Percentiles rank a stretch among this genome's conserved stretches.
Evolutionary conservation across 1,140 invertebrate species (phyloP).

Genomic region (Drosophila nikananu): DNA sequence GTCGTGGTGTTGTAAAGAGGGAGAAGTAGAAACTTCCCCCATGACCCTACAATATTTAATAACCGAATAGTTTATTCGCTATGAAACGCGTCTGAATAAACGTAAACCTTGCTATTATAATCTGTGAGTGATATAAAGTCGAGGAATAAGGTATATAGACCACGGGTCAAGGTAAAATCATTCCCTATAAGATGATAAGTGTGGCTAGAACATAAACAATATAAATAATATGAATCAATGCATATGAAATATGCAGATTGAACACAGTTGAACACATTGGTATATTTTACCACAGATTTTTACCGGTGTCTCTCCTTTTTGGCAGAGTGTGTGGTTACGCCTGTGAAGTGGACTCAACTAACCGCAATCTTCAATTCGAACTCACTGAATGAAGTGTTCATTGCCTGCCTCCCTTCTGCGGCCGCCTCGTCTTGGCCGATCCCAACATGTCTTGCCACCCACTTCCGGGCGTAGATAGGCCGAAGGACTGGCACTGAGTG

Average conservation of each 20-base stretch:
- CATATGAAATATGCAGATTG: background rate
- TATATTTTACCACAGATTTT: background rate
- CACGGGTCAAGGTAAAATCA: no score
- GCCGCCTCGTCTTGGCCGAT: background rate
- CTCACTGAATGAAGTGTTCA: conserved; percentile 64
- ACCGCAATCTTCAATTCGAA: conserved; percentile 76
- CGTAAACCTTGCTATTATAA: no score
- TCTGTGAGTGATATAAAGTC: no score
- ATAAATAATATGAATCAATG: no score
- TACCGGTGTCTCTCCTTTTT: background rate
- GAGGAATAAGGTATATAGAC: no score
- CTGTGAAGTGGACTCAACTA: conserved; percentile 19
- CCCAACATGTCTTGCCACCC: conserved; percentile 2
- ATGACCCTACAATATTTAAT: background rate
- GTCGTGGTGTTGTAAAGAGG: background rate
- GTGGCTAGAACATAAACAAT: no score
- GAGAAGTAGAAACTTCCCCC: background rate
- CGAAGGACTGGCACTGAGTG: conserved; percentile 1
- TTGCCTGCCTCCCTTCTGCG: conserved; percentile 17
- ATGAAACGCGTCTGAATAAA: no score
- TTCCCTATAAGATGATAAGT: no score
- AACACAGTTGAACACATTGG: no score
- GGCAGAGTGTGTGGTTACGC: conserved; percentile 10
- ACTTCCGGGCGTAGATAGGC: background rate
- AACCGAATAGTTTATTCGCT: no score